Percentiles rank a stretch among this genome's conserved stretches.
phyloP scores from a whole-genome alignment of 2,797 vertebrate genomes.

The Eurystomus glaucurus region DNA sequence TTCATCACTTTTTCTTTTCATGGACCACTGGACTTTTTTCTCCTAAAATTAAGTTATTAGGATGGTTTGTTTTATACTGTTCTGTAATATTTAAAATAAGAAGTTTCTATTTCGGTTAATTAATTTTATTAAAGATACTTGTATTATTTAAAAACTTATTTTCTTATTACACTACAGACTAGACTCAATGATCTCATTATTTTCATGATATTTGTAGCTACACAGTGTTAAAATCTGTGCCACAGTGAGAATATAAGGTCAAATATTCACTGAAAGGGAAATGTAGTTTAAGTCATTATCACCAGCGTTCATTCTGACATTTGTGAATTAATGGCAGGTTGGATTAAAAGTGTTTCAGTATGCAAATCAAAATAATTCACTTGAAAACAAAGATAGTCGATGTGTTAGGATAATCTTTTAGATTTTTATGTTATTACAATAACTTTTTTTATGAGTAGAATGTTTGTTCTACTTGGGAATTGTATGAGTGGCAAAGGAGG shows the following conservation, averaged over 20 bases:
- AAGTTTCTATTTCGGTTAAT: background rate
- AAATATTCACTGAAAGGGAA: background rate
- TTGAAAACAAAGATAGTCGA: background rate
- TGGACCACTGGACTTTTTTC: background rate
- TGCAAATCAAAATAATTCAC: background rate
- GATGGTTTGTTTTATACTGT: background rate
- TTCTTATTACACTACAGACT: background rate
- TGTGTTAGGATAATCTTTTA: background rate
- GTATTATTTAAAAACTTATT: background rate
- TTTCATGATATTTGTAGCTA: background rate
- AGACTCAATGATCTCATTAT: accelerated
- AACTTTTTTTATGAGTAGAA: background rate
- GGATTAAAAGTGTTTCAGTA: background rate
- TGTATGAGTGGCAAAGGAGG: background rate
- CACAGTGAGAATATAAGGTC: background rate
- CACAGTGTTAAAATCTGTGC: background rate
- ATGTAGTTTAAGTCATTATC: background rate
- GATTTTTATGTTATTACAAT: background rate
- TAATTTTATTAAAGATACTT: background rate
- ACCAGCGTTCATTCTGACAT: constrained; percentile 21
- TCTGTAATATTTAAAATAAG: background rate
- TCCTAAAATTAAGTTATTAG: background rate
- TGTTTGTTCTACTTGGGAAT: background rate
- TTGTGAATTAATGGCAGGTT: background rate
- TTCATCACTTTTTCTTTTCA: background rate